Evolutionary conservation across 92 coral and sea anemone genomes (phyloP), one percentile per base, ranked within the genome.

Genomic region (Ricordea florida): DNA sequence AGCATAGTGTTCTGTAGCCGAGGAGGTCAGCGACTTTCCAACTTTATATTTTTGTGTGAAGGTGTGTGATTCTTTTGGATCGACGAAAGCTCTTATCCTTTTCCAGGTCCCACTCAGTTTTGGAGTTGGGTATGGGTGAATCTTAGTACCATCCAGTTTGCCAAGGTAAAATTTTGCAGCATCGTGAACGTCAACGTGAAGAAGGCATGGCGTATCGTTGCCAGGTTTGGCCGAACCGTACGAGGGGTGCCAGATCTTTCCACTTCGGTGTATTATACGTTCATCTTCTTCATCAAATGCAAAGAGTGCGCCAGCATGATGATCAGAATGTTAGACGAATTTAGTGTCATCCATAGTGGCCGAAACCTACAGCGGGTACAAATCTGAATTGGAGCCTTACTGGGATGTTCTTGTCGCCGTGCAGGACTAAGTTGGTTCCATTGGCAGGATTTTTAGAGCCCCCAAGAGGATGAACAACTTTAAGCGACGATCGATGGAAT

Each of bases 151-250:
- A 55, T 55, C 62, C 62, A 55, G 26, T 15, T 25, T 55, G 62
- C 62, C 62, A 55, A 55, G 26, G 62, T 55, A 55, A 55, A 55
- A 55, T 55, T 55, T 55, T 37, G 44, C 44, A 37, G 44, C 44
- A 37, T 37, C 44, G 44, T 37, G 44, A n/a, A 37, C n/a, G 44
- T 37, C 44, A 37, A n/a, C 7, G n/a, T 55, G 62, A 32, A 55
- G 62, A 55, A 55, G 27, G 62, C 62, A 55, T 55, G 28, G 62
- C 26, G 62, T 55, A 22, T 17, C 62, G 62, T 55, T 29, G 62
- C 62, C 62, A 29, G 62, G 62, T 17, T 55, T 22, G 62, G 31
- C 26, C 29, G 62, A 55, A 14, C 62, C 31, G 29, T 29, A 25
- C 17, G 17, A 17, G 26, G 62, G 62, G 26, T 55, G 62, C 62